phyloP scores from a whole-genome alignment of 1,140 invertebrate genomes.

The Asobara japonica region DNA sequence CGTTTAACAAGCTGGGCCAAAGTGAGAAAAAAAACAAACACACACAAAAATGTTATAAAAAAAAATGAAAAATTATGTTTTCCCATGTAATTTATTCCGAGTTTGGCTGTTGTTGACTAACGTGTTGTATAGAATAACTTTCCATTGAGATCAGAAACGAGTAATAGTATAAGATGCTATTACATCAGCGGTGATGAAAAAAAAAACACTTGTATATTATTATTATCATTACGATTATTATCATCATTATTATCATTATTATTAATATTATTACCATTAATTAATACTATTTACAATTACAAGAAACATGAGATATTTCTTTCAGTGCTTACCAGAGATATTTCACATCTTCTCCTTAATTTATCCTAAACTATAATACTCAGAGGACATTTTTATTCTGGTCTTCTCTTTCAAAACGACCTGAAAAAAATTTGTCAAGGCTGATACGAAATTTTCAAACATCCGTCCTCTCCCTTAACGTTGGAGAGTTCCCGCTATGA shows the following conservation, averaged over 20 bases:
- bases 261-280: conserved; percentile 30
- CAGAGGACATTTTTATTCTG: too few species aligned
- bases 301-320: neutral
- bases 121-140: conserved; percentile 39
- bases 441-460: too few species aligned
- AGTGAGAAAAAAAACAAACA: conserved; percentile 13
- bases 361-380: too few species aligned
- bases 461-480: too few species aligned
- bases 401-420: too few species aligned
- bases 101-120: conserved; percentile 43
- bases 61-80: conserved; percentile 37
- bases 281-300: conserved; percentile 9
- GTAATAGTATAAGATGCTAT: conserved; percentile 36
- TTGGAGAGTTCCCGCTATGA: too few species aligned
- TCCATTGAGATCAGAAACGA: conserved; percentile 29
- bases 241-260: conserved; percentile 2
- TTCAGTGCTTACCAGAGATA: conserved; percentile 73
- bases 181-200: conserved; percentile 21
- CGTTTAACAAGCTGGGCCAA: conserved; percentile 41
- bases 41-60: neutral
- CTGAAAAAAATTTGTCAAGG: too few species aligned
- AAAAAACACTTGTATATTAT: conserved; percentile 35
- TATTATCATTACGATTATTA: conserved; percentile 24
- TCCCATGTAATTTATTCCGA: conserved; percentile 43
- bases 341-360: conserved; percentile 62